Evolutionary conservation across 2,888 invertebrate genomes (phyloP).

Genomic region (Hipparchia semele): DNA sequence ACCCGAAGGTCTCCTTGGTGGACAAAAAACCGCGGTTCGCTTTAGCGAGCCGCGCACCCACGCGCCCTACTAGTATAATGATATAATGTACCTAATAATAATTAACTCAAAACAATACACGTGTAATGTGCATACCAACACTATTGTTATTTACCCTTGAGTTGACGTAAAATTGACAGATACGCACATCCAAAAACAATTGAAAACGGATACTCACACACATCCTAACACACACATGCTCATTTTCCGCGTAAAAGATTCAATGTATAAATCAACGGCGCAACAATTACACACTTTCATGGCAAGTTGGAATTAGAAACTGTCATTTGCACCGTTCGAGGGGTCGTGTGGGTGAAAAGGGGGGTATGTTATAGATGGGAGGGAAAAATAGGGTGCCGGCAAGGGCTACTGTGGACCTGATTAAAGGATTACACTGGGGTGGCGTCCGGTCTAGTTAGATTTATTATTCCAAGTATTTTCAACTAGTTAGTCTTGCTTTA

Average conservation of each 20-base stretch:
- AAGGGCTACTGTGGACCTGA: slow-evolving; percentile 80
- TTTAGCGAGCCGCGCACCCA: too few species aligned
- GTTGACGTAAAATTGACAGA: slow-evolving; percentile 55
- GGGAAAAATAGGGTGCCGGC: slow-evolving; percentile 80
- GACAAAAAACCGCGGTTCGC: too few species aligned
- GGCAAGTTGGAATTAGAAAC: slow-evolving; percentile 84
- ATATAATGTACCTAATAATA: too few species aligned
- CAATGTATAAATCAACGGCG: slow-evolving; percentile 81
- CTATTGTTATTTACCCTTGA: slow-evolving; percentile 14
- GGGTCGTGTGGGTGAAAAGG: slow-evolving; percentile 54
- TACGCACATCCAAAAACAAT: slow-evolving; percentile 53
- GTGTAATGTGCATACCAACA: too few species aligned
- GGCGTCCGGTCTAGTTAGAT: slow-evolving; percentile 81
- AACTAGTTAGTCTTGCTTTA: slow-evolving; percentile 70
- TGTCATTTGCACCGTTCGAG: slow-evolving; percentile 83
- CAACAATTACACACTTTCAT: slow-evolving; percentile 84
- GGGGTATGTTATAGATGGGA: slow-evolving; percentile 60
- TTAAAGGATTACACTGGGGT: slow-evolving; percentile 81
- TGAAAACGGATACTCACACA: slow-evolving; percentile 42
- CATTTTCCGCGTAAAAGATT: slow-evolving; percentile 69
- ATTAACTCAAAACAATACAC: too few species aligned
- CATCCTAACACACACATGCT: slow-evolving; percentile 44
- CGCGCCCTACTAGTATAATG: too few species aligned
- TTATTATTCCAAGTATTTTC: slow-evolving; percentile 80
- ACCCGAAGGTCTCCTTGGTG: too few species aligned